phyloP scores from a whole-genome alignment of 2,888 invertebrate genomes.

The Synergus umbraculus region DNA sequence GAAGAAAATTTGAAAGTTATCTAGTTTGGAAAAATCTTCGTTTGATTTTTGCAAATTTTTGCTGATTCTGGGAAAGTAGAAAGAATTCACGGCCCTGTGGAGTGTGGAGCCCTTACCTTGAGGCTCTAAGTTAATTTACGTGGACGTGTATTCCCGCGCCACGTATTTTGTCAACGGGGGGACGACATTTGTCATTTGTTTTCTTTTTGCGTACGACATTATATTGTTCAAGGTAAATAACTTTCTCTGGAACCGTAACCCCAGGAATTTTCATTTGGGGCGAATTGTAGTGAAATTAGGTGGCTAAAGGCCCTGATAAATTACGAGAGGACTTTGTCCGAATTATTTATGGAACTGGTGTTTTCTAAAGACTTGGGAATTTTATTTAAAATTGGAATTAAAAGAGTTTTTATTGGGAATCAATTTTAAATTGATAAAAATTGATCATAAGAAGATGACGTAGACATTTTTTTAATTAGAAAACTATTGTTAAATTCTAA shows the following conservation, averaged over 20 bases:
- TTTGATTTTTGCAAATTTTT: not conserved
- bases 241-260: constrained; percentile 10
- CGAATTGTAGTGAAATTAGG: constrained; percentile 32
- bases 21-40: not conserved
- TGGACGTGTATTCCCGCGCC: constrained; percentile 24
- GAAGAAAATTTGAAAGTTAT: not conserved
- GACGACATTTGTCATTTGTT: constrained; percentile 37
- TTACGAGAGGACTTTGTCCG: not conserved
- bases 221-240: constrained; percentile 39
- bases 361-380: not conserved
- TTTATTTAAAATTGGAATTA: not conserved
- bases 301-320: constrained; percentile 12
- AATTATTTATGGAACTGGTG: not conserved
- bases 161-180: constrained; percentile 38
- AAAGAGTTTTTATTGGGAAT: not conserved
- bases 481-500: not conserved
- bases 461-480: not conserved
- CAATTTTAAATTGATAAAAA: not conserved
- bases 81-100: constrained; percentile 16
- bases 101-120: not conserved
- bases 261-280: constrained; percentile 32
- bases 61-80: not conserved
- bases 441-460: too few species aligned
- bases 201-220: constrained; percentile 28
- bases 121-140: constrained; percentile 31